Percentiles rank a stretch among this genome's conserved stretches.
Conservation (phyloP, 1,140 invertebrate genomes). For the Diorhabda sublineata region DNA sequence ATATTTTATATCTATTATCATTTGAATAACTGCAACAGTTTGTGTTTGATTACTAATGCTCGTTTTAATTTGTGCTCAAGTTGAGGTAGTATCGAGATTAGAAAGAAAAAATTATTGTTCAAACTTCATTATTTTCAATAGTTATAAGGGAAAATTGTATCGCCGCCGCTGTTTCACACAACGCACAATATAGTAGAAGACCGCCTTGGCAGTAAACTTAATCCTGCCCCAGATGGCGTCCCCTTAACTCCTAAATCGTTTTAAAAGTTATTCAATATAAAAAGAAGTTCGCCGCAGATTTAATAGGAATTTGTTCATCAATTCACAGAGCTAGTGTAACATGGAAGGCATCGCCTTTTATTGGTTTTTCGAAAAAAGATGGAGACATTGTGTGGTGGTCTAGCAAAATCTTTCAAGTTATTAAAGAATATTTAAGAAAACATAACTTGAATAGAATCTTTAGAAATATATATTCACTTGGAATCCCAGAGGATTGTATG, state of each 20-base stretch:
- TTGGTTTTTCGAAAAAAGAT: conserved; percentile 36
- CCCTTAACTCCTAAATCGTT: conserved; percentile 43
- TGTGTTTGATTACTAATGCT: too few species aligned
- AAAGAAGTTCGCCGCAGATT: conserved; percentile 45
- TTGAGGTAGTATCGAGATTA: too few species aligned
- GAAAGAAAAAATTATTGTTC: too few species aligned
- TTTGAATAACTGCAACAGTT: too few species aligned
- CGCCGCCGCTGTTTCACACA: conserved; percentile 13
- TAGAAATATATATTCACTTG: too few species aligned
- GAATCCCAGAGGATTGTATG: too few species aligned
- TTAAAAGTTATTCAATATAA: conserved; percentile 48
- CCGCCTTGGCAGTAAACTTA: conserved; percentile 40
- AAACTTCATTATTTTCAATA: too few species aligned
- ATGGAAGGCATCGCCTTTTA: conserved; percentile 36
- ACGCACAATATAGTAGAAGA: conserved; percentile 37
- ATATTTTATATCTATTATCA: too few species aligned
- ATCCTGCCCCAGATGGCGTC: conserved; percentile 44
- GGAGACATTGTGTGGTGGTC: conserved; percentile 15
- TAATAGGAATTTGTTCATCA: conserved; percentile 48
- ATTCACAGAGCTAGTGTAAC: conserved; percentile 43
- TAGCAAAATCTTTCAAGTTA: conserved; percentile 7
- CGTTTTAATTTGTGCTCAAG: too few species aligned
- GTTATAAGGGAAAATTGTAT: too few species aligned
- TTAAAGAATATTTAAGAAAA: background rate
- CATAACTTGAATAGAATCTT: too few species aligned